phyloP scores from a whole-genome alignment of 37 sponge, comb jelly and placozoan species.

The Aplysina aerophoba region DNA sequence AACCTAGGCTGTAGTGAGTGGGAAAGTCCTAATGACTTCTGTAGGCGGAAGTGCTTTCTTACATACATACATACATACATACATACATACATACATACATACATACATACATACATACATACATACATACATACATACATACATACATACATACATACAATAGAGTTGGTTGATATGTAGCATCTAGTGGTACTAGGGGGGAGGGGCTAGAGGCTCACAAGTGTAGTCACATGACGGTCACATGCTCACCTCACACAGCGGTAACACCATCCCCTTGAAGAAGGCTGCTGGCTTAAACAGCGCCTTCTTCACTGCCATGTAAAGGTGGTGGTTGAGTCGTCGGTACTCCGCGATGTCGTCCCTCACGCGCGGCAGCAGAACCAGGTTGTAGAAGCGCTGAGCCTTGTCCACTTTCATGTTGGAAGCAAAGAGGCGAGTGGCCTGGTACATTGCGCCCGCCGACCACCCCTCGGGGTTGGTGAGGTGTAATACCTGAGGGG shows the following conservation, averaged over 20 bases:
- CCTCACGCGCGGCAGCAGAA: slow-evolving; percentile 92
- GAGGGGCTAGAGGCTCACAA: not conserved
- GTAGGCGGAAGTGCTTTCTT: too few species aligned
- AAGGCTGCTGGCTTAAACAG: slow-evolving; percentile 98
- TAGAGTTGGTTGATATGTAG: too few species aligned
- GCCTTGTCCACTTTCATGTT: slow-evolving; percentile 83
- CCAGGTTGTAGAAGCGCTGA: slow-evolving; percentile 92
- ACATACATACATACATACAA: too few species aligned
- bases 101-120: too few species aligned
- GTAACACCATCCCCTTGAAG: slow-evolving; percentile 96
- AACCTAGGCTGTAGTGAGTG: too few species aligned
- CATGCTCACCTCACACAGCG: slow-evolving; percentile 74
- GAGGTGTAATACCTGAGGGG: slow-evolving; percentile 67
- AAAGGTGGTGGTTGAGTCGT: slow-evolving; percentile 94
- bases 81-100: too few species aligned
- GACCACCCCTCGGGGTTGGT: slow-evolving; percentile 94
- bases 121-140: too few species aligned
- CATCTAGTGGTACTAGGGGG: too few species aligned
- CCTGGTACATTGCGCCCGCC: slow-evolving; percentile 98
- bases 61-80: too few species aligned
- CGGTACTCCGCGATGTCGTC: slow-evolving; percentile 98
- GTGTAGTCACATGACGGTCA: not conserved
- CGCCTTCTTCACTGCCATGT: slow-evolving; percentile 89
- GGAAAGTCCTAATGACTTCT: too few species aligned
- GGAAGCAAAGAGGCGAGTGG: slow-evolving; percentile 91